These are phyloP conservation scores for Parotocinclus haroldoi DNA, from an alignment of 2,797 vertebrate genomes.

Conservation along the genomic window DNA sequence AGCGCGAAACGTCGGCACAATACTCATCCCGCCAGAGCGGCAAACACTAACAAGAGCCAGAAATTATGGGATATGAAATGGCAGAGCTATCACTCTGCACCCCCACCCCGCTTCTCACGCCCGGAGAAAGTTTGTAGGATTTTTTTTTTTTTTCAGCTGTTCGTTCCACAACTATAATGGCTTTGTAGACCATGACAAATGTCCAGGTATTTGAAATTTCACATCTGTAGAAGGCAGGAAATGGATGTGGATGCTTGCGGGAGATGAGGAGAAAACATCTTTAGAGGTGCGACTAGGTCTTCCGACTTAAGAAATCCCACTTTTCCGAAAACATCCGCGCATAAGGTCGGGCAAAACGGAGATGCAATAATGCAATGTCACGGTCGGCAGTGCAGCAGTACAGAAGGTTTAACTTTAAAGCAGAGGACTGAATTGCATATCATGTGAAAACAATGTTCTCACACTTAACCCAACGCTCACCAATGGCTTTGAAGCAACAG, in stretches of 20 bases:
- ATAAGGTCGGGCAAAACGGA: not conserved
- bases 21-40: constrained; percentile 50
- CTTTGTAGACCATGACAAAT: constrained; percentile 76
- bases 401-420: too few relatives aligned
- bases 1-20: constrained; percentile 50
- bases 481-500: too few relatives aligned
- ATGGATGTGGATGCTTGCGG: constrained; percentile 71
- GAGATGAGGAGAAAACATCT: constrained; percentile 71
- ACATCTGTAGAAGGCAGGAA: constrained; percentile 77
- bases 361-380: not conserved
- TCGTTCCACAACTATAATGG: constrained; percentile 67
- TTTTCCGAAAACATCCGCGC: constrained; percentile 8
- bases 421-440: too few relatives aligned
- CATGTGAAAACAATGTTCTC: too few relatives aligned
- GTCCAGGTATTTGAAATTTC: constrained; percentile 75
- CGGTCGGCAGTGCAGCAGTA: too few relatives aligned
- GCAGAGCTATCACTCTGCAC: constrained; percentile 43
- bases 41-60: constrained; percentile 55
- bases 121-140: constrained; percentile 42
- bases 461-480: too few relatives aligned
- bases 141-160: constrained; percentile 13
- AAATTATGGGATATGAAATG: constrained; percentile 55
- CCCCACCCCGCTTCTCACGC: not conserved
- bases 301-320: not conserved
- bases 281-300: constrained; percentile 42